phyloP scores from a whole-genome alignment of 2,888 invertebrate species.

The Napeogenes sylphis region DNA sequence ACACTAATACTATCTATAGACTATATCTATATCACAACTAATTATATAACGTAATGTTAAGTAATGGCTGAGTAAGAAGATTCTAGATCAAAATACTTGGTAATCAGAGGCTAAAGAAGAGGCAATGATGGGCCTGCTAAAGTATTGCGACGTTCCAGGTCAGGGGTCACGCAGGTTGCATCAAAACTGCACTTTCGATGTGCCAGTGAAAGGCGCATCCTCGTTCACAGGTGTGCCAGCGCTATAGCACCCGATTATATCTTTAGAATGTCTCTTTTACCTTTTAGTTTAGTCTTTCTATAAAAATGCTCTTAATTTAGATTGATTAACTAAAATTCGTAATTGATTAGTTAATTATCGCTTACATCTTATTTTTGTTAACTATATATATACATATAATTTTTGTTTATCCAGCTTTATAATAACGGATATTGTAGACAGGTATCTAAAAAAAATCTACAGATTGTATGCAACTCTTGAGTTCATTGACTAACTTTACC shows the following conservation, averaged over 20 bases:
- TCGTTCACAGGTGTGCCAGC: slow-evolving; percentile 49
- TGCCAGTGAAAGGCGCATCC: slow-evolving; percentile 73
- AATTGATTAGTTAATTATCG: too few species aligned
- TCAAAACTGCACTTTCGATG: slow-evolving; percentile 73
- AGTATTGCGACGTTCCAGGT: slow-evolving; percentile 46
- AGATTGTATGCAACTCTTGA: slow-evolving; percentile 7
- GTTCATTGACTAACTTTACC: slow-evolving; percentile 3
- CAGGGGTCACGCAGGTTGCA: slow-evolving; percentile 59
- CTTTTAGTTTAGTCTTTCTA: too few species aligned
- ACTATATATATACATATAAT: too few species aligned
- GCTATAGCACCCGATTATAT: slow-evolving; percentile 25
- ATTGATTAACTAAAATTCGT: too few species aligned
- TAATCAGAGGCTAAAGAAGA: slow-evolving; percentile 14
- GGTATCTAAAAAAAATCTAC: too few species aligned
- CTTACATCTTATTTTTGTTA: too few species aligned
- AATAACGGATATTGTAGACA: too few species aligned
- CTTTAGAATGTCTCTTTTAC: too few species aligned
- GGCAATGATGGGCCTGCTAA: slow-evolving; percentile 24
- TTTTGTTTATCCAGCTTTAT: too few species aligned
- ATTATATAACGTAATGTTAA: background rate
- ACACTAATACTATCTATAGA: too few species aligned
- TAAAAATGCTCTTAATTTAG: too few species aligned
- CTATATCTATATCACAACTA: too few species aligned
- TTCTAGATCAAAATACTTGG: background rate
- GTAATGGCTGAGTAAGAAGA: background rate